Percentiles rank a stretch among this genome's conserved stretches.
Conservation (phyloP, 1,140 invertebrate genomes). For the Nasonia giraulti region DNA sequence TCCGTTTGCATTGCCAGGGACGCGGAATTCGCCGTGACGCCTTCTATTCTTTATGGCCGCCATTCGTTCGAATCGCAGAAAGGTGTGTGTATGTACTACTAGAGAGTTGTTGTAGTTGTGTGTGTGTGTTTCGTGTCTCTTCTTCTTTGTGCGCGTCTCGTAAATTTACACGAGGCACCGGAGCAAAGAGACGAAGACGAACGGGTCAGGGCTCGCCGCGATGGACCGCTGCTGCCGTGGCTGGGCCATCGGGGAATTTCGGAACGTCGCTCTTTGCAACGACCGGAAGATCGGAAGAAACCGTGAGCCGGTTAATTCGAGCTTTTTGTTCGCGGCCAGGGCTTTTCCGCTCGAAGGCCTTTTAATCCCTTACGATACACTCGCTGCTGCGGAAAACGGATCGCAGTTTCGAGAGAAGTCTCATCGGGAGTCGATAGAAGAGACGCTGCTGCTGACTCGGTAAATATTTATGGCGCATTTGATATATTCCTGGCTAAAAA, state of each 20-base stretch:
- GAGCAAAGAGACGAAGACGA: neutral
- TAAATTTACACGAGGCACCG: neutral
- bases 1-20: slow-evolving; percentile 10
- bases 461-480: too few relatives aligned
- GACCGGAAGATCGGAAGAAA: neutral
- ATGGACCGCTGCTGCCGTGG: too few relatives aligned
- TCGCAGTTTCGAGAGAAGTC: too few relatives aligned
- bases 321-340: too few relatives aligned
- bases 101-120: too few relatives aligned
- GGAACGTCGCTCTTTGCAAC: neutral
- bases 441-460: too few relatives aligned
- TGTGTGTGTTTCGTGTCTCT: neutral
- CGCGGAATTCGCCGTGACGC: slow-evolving; percentile 49
- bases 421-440: too few relatives aligned
- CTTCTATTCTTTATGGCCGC: slow-evolving; percentile 52
- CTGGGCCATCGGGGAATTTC: neutral
- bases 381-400: too few relatives aligned
- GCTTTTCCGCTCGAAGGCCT: too few relatives aligned
- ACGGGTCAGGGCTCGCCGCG: neutral
- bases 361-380: too few relatives aligned
- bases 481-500: neutral
- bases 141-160: neutral
- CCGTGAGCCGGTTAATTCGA: too few relatives aligned
- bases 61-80: slow-evolving; percentile 50
- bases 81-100: neutral